These are phyloP conservation scores for Trogon melanurus DNA, from an alignment of 2,113 vertebrate species.

Conservation along the genomic window DNA sequence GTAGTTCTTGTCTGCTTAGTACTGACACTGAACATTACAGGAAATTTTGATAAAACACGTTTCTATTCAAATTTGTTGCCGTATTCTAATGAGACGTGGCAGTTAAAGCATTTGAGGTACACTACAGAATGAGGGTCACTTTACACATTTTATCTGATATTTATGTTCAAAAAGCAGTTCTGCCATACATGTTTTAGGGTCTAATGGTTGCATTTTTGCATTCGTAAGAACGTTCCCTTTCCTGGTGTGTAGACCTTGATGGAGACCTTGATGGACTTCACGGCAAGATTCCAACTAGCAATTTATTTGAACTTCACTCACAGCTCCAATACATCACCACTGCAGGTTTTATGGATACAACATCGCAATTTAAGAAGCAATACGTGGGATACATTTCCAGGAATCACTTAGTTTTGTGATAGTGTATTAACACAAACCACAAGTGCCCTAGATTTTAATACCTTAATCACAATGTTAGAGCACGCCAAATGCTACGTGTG, in stretches of 20 bases:
- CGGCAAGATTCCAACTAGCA: too few species aligned
- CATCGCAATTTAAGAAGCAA: too few species aligned
- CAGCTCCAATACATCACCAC: too few species aligned
- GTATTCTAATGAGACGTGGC: background rate
- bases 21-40: background rate
- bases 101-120: background rate
- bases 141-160: background rate
- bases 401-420: too few species aligned
- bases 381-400: too few species aligned
- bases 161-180: background rate
- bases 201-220: background rate
- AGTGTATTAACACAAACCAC: too few species aligned
- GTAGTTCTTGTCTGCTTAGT: background rate
- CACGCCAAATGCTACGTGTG: too few species aligned
- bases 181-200: background rate
- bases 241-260: background rate
- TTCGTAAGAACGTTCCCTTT: background rate
- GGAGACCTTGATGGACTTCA: too few species aligned
- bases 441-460: too few species aligned
- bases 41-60: background rate
- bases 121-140: background rate
- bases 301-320: too few species aligned
- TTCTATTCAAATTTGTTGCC: background rate
- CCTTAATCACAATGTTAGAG: too few species aligned
- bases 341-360: too few species aligned